Evolutionary conservation across 1,140 invertebrate genomes (phyloP).

Genomic region (Neotoxoptera formosana): DNA sequence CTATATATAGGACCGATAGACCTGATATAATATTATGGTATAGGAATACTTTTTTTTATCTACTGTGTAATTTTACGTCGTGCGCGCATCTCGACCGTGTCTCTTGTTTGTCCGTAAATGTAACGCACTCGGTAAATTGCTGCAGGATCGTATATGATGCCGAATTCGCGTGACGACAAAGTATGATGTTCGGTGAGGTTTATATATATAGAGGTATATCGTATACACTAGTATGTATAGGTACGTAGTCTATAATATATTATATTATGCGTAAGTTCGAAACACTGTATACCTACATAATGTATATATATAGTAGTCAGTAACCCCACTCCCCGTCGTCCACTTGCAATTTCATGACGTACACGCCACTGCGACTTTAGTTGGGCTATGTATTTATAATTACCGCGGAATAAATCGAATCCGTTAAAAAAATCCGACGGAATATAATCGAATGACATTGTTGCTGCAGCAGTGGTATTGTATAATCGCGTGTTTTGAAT

Average conservation of each 20-base stretch:
- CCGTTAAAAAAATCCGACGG: not conserved
- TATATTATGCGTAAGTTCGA: no score
- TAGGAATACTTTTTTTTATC: not conserved
- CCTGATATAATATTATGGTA: not conserved
- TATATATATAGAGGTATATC: no score
- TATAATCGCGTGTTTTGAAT: not conserved
- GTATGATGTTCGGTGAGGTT: not conserved
- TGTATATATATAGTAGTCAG: not conserved
- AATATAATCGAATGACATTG: not conserved
- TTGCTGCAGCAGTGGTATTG: not conserved
- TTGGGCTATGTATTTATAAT: not conserved
- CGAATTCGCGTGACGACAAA: not conserved
- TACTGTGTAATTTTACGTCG: not conserved
- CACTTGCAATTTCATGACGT: not conserved
- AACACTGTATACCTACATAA: no score
- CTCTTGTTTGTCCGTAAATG: not conserved
- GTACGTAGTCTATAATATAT: no score
- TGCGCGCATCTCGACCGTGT: not conserved
- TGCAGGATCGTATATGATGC: not conserved
- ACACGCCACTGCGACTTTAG: not conserved
- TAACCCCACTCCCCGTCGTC: no score
- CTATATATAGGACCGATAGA: not conserved
- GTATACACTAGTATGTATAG: no score
- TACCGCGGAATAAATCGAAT: constrained; percentile 32
- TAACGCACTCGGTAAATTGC: not conserved